Evolutionary conservation across 2,797 vertebrate genomes (phyloP), one percentile per base, ranked within the genome.

Genomic region (Monodelphis domestica): DNA sequence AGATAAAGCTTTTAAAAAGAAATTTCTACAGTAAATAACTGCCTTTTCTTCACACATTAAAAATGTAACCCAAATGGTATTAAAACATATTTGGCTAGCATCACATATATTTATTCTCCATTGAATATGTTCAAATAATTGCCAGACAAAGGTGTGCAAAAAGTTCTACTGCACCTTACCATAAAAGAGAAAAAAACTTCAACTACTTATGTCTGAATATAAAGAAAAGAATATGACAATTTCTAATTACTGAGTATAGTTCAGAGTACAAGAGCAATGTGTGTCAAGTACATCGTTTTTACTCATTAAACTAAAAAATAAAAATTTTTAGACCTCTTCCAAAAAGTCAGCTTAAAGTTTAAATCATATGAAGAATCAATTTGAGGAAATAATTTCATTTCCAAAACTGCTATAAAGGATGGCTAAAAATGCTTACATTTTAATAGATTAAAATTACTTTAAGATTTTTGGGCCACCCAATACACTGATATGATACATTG

Each of bases 121-220:
- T 63, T 91, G 91, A 2, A 45, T 70, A 54, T 88, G 95, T 95
- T 92, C 28, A 96, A 95, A 87, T 33, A 93, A 87, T 26, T 95
- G 38, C 17, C 38, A 89, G 93, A 57, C 5, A 91, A 96, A 92
- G 95, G 38, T 24, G 70, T 92, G 0, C n/a, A 11, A 92, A 91
- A 87, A 78, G 10, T 84, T 4, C 38, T 45, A 88, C 0, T 28
- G 5, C 1, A 89, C 93, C 55, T 53, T 38, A 38, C 2, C 17
- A 84, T 84, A 84, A 45, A 15, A 24, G 15, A n/a, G 63, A 15
- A 55, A n/a, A n/a, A 63, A 63, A 33, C n/a, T n/a, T 63, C 14
- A 63, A 63, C 33, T 63, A n/a, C 3, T 5, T 14, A 63, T 10
- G 70, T 1, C 70, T 84, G 70, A 84, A 84, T 45, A 84, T 84